Base-by-base conservation (phyloP, 2,797 vertebrate genomes). In the Chelonia mydas region DNA sequence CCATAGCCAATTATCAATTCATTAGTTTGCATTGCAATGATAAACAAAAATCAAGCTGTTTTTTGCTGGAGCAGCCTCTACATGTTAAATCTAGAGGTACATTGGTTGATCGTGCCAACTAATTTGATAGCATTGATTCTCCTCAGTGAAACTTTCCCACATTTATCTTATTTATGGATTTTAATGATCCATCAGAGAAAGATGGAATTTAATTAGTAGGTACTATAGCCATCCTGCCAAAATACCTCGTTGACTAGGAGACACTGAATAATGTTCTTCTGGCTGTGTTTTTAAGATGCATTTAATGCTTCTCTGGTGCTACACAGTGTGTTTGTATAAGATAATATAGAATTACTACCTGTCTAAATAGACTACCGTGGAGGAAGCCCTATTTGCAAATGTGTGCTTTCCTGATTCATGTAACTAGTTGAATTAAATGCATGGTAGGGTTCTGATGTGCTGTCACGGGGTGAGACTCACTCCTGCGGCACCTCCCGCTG, bases 21-120 rank as follows among this genome's bases (percentile, higher is more conserved):
- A 31, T 0, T 87, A 81, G 31, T 28, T 1, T 72, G 0, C 45
- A 3, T 0, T 77, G 79, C 2, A 0, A 1, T 76, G 45, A 28
- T 28, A 21, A 5, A 53, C 86, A 74, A 37, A 37, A 92, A 72
- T 54, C 2, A 49, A 82, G 84, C 33, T 57, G 5, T 6, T 86
- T n/a, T 59, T 31, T 25, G 21, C 21, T 82, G 31, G 33, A 51
- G 54, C 10, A 33, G 31, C 84, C 91, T 57, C 74, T 88, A 5
- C 72, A 25, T 41, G 54, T 89, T 53, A 55, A 31, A 10, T 10
- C 78, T 54, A 57, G 19, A 51, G 50, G 50, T 33, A n/a, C 10
- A 21, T 31, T 68, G 21, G 11, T 72, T 33, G 61, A 86, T 61
- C 19, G 27, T 76, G 83, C 45, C 83, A 86, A 8, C 41, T 81